phyloP scores from a whole-genome alignment of 2,888 invertebrate species.

The Blastobasis adustella region DNA sequence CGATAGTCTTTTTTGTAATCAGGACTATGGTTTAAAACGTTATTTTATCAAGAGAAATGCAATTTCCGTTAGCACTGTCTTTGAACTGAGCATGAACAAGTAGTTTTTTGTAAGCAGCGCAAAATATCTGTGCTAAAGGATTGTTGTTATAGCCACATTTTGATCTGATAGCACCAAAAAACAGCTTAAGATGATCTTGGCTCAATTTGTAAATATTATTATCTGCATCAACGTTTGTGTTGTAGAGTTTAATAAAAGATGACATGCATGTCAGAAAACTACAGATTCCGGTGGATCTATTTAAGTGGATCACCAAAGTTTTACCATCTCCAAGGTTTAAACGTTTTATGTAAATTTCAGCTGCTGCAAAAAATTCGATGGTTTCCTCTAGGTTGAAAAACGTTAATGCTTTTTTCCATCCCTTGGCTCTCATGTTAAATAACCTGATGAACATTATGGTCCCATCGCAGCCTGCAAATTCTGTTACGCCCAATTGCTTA shows the following conservation, averaged over 20 bases:
- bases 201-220: too few species aligned
- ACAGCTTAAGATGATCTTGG: neutral
- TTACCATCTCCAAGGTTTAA: neutral
- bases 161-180: neutral
- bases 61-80: neutral
- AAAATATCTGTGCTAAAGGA: neutral
- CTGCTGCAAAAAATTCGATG: neutral
- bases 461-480: neutral
- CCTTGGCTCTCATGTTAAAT: neutral
- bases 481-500: neutral
- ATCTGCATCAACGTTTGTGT: neutral
- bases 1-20: too few species aligned
- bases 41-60: neutral
- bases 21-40: neutral
- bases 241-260: neutral
- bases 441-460: neutral
- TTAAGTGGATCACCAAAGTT: neutral
- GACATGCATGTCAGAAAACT: neutral
- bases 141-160: neutral
- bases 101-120: neutral
- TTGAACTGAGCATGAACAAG: slow-evolving; percentile 3
- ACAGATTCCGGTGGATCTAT: neutral
- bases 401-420: neutral
- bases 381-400: too few species aligned
- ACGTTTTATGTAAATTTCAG: neutral